Evolutionary conservation across 2,113 vertebrate species (phyloP).

Genomic region (Oxyruncus cristatus): DNA sequence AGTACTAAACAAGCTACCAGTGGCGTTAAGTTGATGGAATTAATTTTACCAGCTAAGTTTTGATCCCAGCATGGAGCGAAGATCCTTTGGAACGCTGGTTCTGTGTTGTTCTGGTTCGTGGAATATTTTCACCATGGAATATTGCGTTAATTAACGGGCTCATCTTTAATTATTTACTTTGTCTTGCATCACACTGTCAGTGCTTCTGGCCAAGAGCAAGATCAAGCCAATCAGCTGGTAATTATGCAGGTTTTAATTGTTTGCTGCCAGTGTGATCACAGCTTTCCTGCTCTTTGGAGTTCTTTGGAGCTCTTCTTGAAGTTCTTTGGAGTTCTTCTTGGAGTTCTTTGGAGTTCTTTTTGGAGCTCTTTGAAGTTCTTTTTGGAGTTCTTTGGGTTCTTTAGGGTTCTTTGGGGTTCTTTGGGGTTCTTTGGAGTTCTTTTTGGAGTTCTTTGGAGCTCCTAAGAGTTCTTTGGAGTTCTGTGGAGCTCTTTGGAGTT

Average conservation of each 20-base stretch:
- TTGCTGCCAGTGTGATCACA: background rate
- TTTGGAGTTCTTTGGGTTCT: background rate
- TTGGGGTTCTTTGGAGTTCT: background rate
- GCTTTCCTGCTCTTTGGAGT: background rate
- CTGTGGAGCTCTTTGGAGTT: background rate
- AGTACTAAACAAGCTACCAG: background rate
- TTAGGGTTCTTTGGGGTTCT: background rate
- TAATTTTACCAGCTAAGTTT: background rate
- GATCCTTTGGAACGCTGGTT: background rate
- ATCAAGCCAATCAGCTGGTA: background rate
- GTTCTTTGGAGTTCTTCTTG: background rate
- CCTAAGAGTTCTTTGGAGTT: background rate
- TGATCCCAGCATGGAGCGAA: background rate
- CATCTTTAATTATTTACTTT: background rate
- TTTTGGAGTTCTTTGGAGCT: background rate
- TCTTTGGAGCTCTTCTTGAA: background rate
- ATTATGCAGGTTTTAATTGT: background rate
- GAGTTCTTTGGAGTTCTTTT: background rate
- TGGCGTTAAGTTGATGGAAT: background rate
- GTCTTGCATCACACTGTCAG: background rate
- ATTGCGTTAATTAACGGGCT: background rate
- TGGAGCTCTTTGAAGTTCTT: background rate
- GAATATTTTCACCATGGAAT: background rate
- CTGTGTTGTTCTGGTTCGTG: background rate
- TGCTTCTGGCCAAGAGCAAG: background rate